Evolutionary conservation across 53 echinoderm and acorn worm species (phyloP), one percentile per base, ranked within the genome.

Genomic region (Pentamera pediparva): DNA sequence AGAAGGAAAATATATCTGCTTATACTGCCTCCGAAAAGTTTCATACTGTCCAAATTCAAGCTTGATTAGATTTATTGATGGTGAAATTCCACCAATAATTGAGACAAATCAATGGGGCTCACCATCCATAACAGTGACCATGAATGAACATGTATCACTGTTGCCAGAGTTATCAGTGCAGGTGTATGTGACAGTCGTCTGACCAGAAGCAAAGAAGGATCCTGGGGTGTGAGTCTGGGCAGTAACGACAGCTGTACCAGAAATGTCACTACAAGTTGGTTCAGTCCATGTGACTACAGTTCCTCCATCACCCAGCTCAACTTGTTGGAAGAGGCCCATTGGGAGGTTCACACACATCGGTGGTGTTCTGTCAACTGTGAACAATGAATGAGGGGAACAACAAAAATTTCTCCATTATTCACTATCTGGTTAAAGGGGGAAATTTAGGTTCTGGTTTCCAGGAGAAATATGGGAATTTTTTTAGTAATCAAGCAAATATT

Each of bases 101-200:
- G n/a, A 18, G 18, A 18, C 18, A 56, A 10, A 56, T 9, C 26
- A 21, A 21, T 56, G 11, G n/a, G n/a, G n/a, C n/a, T 39, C 62
- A 77, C 78, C 55, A 54, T 31, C 54, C 53, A 38, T 62, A 50
- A 86, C 81, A 27, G 53, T 80, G 45, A 89, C 81, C 34, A 30
- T 77, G 64, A 89, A 89, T 7, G 17, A 10, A 65, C 89, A 89
- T 13, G 30, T 43, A 21, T 69, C 81, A 67, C 32, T 28, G 59
- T 84, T 84, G 27, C 84, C 78, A 54, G 80, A 63, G 10, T 27
- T 39, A 65, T 84, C 84, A 26, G 67, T 67, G 49, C 75, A 84
- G 3, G 75, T 81, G 58, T 89, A 89, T 28, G 4, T 29, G 38
- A 89, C 75, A 10, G 24, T n/a, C 40, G 64, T 64, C 24, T n/a